Base-by-base conservation (phyloP, 2,113 vertebrate genomes). In the Bostrychus sinensis region DNA sequence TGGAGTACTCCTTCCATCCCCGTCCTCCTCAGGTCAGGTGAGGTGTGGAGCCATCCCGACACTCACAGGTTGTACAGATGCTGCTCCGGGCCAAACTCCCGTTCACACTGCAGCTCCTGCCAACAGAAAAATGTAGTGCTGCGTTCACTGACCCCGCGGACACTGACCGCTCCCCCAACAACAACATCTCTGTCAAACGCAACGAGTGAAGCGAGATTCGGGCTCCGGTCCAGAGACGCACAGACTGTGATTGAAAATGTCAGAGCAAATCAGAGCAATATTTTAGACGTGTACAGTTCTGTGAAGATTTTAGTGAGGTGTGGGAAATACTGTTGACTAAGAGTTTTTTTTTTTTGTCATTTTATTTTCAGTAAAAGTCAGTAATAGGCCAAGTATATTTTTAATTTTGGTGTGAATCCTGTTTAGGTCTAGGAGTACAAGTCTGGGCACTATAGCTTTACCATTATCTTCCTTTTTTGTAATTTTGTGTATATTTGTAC, bases 21-120 rank as follows among this genome's bases (percentile, higher is more conserved):
- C 51, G 14, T 53, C 58, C 59, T 28, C 64, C 74, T 58, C 62
- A 72, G 73, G 71, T 86, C 83, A 83, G 77, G 79, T 85, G 81
- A 72, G 55, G 34, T 2, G 43, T 4, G 34, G 64, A 75, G 69
- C 41, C 58, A n/a, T n/a, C n/a, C n/a, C n/a, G n/a, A n/a, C 7
- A 56, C 39, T 57, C 51, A 34, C 32, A 45, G 42, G 9, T 45
- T 58, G 67, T 41, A 25, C 64, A 51, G 39, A n/a, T 34, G 19
- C 42, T 3, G 50, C 48, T 28, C 28, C 56, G 22, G 37, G 77
- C 81, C 75, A 84, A 64, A 83, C 58, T 77, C 28, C 76, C 65
- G 71, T 74, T 78, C 80, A 82, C 66, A 36, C 53, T 62, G 57
- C 11, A 0, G 53, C 72, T 46, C 13, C 37, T 43, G 77, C 85